Base-by-base conservation (phyloP, 23 tunicate genomes). In the Trididemnum clinides region DNA sequence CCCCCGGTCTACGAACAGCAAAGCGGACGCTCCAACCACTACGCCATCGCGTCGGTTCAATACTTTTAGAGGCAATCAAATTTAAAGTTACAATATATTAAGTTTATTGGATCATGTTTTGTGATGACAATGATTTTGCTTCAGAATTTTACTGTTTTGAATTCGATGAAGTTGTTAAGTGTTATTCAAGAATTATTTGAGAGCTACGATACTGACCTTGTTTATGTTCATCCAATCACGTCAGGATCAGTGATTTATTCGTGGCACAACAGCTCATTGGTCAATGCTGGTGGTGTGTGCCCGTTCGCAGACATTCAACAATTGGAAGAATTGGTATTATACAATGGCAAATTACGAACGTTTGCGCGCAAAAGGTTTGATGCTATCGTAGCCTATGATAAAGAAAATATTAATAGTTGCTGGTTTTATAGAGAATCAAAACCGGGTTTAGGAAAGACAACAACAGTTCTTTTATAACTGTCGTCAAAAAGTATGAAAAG, bases 211-310 rank as follows among this genome's bases (percentile, higher is more conserved):
- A 22, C 76, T 12, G 44, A 63, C 39, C 37, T 51, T 28, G 64
- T 92, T 20, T 92, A 64, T 51, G 78, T 92, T 33, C 58, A 74
- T 50, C 88, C 97, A 7, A 36, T 78, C 1, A 33, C 57, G 69
- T 23, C 85, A 38, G 97, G 97, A 2, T 92, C 97, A 12, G 91
- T 92, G 25, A 28, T 82, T 19, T 64, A 82, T 59, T 72, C 91
- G n/a, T 92, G 97, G 97, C 78, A 77, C 88, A 87, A 92, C 88
- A 66, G 66, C 6, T 50, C 97, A 4, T 69, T 92, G 19, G 38
- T 75, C 31, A 28, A 39, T 1, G 25, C 66, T 28, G 64, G 31
- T 15, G 87, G 59, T 7, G 70, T 74, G 6, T 92, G 97, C 50
- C 91, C 97, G 0, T 87, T 7, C 38, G 28, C 30, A n/a, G 74